Evolutionary conservation across 64 coral and sea anemone species (phyloP), one percentile per base, ranked within the genome.

Genomic region (Platygyra sinensis): DNA sequence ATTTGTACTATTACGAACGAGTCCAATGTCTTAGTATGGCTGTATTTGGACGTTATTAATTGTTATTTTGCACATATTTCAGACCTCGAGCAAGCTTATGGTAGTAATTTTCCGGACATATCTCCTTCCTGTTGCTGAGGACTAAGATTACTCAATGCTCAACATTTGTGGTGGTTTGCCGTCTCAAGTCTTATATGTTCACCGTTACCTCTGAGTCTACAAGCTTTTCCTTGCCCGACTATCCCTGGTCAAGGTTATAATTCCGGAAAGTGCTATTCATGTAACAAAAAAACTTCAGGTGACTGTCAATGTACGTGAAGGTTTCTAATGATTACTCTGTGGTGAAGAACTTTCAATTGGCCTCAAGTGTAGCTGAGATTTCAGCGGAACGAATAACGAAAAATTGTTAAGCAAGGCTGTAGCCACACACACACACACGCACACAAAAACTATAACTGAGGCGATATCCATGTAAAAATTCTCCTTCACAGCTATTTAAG

Each of bases 91-190:
- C 62, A 72, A 60, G 86, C 71, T 46, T 65, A n/a, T 60, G n/a
- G 32, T 42, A 60, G 67, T n/a, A 33, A 88, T 25, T n/a, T 83
- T 27, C 86, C 78, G 17, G 57, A 93, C 32, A n/a, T 93, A 75
- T 62, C 0, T n/a, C 6, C 79, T 93, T 18, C 91, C 91, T 11
- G 77, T 93, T 65, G 91, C 78, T 46, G 59, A 75, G n/a, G 54
- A n/a, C 77, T 32, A 87, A 93, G 27, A 82, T 93, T 8, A 49
- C 52, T 10, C 25, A 88, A 52, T 93, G 91, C 71, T 88, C 75
- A 24, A 88, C 77, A 8, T 93, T 82, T 79, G 91, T 67, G 24
- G 91, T 88, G 20, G 86, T 93, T 30, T 89, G 87, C 80, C 91
- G 91, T 80, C 91, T 88, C 10, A 76, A 30, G 42, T 67, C 81